phyloP scores from a whole-genome alignment of 2,113 vertebrate genomes.

The Rhinoderma darwinii region DNA sequence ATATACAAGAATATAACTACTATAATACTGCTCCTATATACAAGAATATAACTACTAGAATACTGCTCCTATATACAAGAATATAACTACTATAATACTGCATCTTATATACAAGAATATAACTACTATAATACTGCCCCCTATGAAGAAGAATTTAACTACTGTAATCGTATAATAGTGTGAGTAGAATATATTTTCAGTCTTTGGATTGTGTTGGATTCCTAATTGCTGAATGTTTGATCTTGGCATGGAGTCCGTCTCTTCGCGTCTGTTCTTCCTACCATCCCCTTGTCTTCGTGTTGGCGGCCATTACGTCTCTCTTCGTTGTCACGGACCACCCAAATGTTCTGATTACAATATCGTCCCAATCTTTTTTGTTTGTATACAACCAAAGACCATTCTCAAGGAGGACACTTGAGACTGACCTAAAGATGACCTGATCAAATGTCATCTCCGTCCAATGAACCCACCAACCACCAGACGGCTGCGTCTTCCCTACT shows the following conservation, averaged over 20 bases:
- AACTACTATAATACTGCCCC: no score
- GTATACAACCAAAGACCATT: constrained; percentile 34
- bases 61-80: no score
- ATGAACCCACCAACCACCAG: neutral
- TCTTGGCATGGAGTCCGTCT: neutral
- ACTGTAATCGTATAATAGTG: no score
- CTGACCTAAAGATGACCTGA: neutral
- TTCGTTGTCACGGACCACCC: constrained; percentile 12
- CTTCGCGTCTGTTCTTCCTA: neutral
- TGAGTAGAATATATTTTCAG: no score
- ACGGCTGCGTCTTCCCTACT: neutral
- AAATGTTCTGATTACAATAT: constrained; percentile 22
- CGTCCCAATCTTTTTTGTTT: constrained; percentile 44
- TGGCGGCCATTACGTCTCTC: neutral
- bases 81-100: no score
- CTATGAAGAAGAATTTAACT: no score
- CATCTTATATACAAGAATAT: no score
- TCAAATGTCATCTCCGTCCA: neutral
- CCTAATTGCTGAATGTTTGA: neutral
- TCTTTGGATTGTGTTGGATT: neutral
- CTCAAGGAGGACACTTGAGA: constrained; percentile 26
- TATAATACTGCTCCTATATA: neutral
- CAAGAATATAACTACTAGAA: no score
- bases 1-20: neutral
- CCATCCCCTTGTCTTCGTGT: neutral